Evolutionary conservation across 2,888 invertebrate species (phyloP).

Genomic region (Callyntrura sp.): DNA sequence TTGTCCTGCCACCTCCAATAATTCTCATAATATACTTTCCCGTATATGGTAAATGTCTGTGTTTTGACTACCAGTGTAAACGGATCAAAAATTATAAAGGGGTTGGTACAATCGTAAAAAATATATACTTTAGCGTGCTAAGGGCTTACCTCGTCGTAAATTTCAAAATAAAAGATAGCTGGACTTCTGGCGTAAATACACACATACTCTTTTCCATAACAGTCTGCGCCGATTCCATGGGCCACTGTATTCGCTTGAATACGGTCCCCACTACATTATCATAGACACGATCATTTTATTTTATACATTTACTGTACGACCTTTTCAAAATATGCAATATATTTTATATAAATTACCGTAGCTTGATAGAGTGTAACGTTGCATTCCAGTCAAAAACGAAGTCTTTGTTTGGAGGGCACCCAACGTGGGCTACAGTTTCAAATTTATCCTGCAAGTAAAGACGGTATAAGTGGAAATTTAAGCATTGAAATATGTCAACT

Average conservation of each 20-base stretch:
- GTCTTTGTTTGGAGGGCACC: conserved; percentile 70
- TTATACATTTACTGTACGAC: too few relatives aligned
- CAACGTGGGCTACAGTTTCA: conserved; percentile 36
- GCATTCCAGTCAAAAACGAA: conserved; percentile 80
- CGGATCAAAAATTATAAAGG: background rate
- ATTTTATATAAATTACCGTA: conserved; percentile 59
- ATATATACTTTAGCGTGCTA: too few relatives aligned
- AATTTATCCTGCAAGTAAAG: conserved; percentile 69
- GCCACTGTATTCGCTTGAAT: background rate
- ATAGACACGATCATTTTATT: too few relatives aligned
- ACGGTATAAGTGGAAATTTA: too few relatives aligned
- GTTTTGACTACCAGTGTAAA: conserved; percentile 62
- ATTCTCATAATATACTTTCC: conserved; percentile 79
- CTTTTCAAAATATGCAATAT: too few relatives aligned
- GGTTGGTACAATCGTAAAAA: too few relatives aligned
- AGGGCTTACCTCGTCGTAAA: conserved; percentile 74
- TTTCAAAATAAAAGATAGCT: conserved; percentile 72
- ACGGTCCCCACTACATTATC: conserved; percentile 2
- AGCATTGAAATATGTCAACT: too few relatives aligned
- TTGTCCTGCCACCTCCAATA: conserved; percentile 73
- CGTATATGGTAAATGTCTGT: conserved; percentile 67
- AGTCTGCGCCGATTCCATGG: conserved; percentile 66
- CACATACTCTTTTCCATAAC: conserved; percentile 65
- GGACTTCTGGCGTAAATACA: conserved; percentile 78
- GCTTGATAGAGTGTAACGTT: conserved; percentile 75